These are phyloP conservation scores for Microtus ochrogaster DNA, from an alignment of 2,113 vertebrate species.

Conservation along the genomic window DNA sequence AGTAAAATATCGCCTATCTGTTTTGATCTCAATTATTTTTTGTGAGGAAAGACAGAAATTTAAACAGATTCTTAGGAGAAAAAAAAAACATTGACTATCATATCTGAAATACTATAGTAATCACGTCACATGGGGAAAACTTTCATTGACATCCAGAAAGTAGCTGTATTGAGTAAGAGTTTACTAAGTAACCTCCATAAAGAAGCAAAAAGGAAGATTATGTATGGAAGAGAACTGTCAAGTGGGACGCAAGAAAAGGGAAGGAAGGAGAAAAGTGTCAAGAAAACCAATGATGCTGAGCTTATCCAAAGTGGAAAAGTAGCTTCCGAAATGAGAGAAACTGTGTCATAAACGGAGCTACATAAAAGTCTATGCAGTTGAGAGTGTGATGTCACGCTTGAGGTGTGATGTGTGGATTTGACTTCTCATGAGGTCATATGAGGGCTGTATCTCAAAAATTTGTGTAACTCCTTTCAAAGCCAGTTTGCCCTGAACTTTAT, in stretches of 20 bases:
- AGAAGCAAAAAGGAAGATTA: background rate
- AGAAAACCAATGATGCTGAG: background rate
- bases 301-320: background rate
- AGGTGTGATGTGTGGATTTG: background rate
- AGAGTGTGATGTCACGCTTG: background rate
- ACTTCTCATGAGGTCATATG: background rate
- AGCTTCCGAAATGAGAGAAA: background rate
- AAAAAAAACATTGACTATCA: background rate
- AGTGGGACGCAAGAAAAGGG: background rate
- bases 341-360: background rate
- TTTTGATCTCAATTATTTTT: background rate
- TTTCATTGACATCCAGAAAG: background rate
- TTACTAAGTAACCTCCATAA: background rate
- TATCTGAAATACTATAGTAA: background rate
- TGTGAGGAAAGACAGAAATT: background rate
- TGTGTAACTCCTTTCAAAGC: background rate
- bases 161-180: background rate
- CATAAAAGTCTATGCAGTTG: background rate
- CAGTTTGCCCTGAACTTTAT: background rate
- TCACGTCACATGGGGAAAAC: background rate
- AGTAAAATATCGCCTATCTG: background rate
- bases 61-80: background rate
- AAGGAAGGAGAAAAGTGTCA: background rate
- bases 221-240: background rate
- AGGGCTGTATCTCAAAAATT: background rate